Percentiles rank a stretch among this genome's conserved stretches.
phyloP scores from a whole-genome alignment of 2,797 vertebrate genomes.

The Falco novaeseelandiae region DNA sequence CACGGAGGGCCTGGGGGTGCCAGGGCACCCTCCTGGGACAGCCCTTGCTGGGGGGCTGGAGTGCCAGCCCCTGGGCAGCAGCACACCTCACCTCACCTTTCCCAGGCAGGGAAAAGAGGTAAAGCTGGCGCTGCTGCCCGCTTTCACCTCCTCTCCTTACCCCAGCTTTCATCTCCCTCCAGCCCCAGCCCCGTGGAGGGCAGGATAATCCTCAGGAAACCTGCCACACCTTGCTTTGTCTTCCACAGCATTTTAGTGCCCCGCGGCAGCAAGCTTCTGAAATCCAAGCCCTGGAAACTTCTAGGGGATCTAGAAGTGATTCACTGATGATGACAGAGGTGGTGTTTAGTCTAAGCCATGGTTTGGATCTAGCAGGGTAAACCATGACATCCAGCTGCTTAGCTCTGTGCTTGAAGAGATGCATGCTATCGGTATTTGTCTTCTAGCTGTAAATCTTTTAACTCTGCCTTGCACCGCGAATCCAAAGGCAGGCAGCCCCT shows the following conservation, averaged over 20 bases:
- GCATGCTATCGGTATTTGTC: accelerated
- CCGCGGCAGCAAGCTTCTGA: neutral
- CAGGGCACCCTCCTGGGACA: neutral
- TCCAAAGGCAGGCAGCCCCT: neutral
- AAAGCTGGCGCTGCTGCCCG: neutral
- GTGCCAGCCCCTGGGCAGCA: neutral
- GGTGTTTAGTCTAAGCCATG: neutral
- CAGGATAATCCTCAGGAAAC: conserved; percentile 17
- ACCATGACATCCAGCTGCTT: neutral
- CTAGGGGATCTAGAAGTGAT: conserved; percentile 25
- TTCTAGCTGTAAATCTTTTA: neutral
- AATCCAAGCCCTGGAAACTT: conserved; percentile 52
- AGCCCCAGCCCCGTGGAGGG: neutral
- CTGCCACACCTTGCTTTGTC: conserved; percentile 63
- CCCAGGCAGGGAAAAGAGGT: neutral
- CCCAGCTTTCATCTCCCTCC: conserved; percentile 17
- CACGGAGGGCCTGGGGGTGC: accelerated
- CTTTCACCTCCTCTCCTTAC: neutral
- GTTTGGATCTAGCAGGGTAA: neutral
- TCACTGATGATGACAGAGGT: conserved; percentile 17
- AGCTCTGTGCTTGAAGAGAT: accelerated
- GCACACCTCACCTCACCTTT: neutral
- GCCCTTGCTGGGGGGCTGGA: neutral
- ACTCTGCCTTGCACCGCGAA: accelerated
- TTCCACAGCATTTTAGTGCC: conserved; percentile 14